Base-by-base conservation (phyloP, 2,888 invertebrate genomes). In the Carcina quercana region DNA sequence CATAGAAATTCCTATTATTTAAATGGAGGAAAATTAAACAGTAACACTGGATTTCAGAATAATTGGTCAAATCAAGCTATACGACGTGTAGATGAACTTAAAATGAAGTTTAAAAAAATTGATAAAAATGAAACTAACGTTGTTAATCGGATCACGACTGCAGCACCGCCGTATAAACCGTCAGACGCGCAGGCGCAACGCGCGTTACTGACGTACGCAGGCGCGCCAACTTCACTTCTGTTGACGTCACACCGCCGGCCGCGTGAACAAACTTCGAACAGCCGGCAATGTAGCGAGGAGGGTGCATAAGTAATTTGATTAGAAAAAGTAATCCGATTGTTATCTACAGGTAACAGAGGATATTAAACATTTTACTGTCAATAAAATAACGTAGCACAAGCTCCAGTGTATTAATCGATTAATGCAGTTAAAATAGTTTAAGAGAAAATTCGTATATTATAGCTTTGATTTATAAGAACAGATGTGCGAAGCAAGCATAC, bases 111-210 rank as follows among this genome's bases (percentile, higher is more conserved):
- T 30, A 35, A 39, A 32, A 38, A 33, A 29, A 45, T 43, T 34
- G 44, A 50, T 47, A 59, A 61, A 60, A 68, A 67, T 65, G 64
- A 72, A 74, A 79, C 82, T 67, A 60, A 83, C 83, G 75, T 80
- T 82, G 80, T 80, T 83, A 83, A 82, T 79, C 79, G 82, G 82
- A 83, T 83, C 82, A 79, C 72, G 69, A 82, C 71, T 68, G 66
- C 78, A 66, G 69, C 82, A 82, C 83, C 82, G 82, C 82, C 82
- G 80, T 80, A 63, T 79, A 76, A 59, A 71, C 74, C 80, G 82
- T 79, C 79, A 74, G 71, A 70, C 82, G 80, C 82, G 83, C 83
- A 80, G 61, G 80, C 83, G 82, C 83, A 71, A 69, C 68, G 76
- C 79, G 69, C 67, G 66, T 70, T 66, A 83, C 83, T 83, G 82